Conservation (phyloP, 2,888 invertebrate species). For the Epinotia bilunana region DNA sequence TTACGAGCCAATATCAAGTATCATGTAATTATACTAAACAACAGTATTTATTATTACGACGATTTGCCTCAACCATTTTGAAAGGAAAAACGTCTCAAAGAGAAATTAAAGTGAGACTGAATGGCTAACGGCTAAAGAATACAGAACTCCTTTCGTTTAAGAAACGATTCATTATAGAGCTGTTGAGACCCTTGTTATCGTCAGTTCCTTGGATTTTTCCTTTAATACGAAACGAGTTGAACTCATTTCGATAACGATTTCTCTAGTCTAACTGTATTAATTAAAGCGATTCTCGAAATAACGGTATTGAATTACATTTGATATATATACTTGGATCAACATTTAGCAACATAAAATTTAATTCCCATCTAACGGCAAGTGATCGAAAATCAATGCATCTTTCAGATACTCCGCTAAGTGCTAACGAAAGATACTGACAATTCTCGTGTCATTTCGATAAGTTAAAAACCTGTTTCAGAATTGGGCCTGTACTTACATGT, state of each 20-base stretch:
- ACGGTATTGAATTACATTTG: slow-evolving; percentile 13
- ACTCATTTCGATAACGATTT: slow-evolving; percentile 20
- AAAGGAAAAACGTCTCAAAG: slow-evolving; percentile 48
- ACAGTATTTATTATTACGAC: slow-evolving; percentile 1
- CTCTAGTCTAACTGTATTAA: slow-evolving; percentile 27
- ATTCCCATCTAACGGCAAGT: no score
- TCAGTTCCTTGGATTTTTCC: slow-evolving; percentile 46
- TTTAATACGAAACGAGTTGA: slow-evolving; percentile 30
- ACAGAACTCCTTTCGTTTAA: slow-evolving; percentile 54
- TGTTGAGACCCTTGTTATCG: slow-evolving; percentile 61
- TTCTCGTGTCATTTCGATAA: background rate
- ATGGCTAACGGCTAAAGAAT: slow-evolving; percentile 52
- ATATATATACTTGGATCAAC: background rate
- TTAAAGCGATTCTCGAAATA: slow-evolving; percentile 18
- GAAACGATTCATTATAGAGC: slow-evolving; percentile 63
- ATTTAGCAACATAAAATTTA: no score
- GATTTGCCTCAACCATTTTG: slow-evolving; percentile 1
- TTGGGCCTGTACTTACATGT: slow-evolving; percentile 24
- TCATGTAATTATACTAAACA: slow-evolving; percentile 9
- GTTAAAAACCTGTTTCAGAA: background rate
- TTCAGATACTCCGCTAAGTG: slow-evolving; percentile 2
- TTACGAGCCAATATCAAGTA: slow-evolving; percentile 37
- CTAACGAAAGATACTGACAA: background rate
- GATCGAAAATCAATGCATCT: background rate
- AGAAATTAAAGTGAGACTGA: slow-evolving; percentile 54